Base-by-base conservation (phyloP, 2,797 vertebrate species). In the Eupleurogrammus muticus region DNA sequence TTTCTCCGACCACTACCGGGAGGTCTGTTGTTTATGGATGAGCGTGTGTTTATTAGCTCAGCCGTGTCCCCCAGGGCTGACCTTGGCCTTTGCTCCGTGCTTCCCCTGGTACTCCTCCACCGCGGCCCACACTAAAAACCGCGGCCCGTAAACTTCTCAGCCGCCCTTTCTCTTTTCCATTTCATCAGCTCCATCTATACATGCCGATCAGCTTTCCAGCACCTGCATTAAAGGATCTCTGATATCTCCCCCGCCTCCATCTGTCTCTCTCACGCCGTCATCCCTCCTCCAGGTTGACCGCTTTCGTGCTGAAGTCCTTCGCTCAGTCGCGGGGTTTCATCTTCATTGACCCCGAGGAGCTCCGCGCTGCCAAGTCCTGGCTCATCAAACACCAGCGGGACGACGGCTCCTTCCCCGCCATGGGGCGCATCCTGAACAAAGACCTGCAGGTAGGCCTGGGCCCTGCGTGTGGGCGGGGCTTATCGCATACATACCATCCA, bases 291-390 rank as follows among this genome's bases (percentile, higher is more conserved):
- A 98, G 97, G 97, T 93, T 98, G 81, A 98, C 97, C 2, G 96
- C 97, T 3, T 97, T 98, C 81, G 97, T 98, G 62, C 91, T 98
- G 64, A 98, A 97, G 92, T 98, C 97, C 74, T 98, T 98, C 32
- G 95, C 97, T 19, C 97, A 98, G 90, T 97, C 97, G 2, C 94
- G 95, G 34, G 95, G 94, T 32, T 98, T 98, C 89, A 95, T 98
- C 90, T 98, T 96, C 86, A 96, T 98, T 38, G 97, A 98, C 71
- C 96, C 95, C 0, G 94, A 94, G 77, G 97, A 98, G 76, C 94
- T 98, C 51, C 87, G 81, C 13, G 92, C 95, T 1, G 95, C 97
- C 71, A 97, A 97, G 86, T 92, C 94, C 55, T 98, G 97, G 97
- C 96, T 98, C 67, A 94, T 97, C 79, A 94, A 85, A 80, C 95